Evolutionary conservation across 2,888 invertebrate genomes (phyloP), one percentile per base, ranked within the genome.

Genomic region (Philaethria dido): DNA sequence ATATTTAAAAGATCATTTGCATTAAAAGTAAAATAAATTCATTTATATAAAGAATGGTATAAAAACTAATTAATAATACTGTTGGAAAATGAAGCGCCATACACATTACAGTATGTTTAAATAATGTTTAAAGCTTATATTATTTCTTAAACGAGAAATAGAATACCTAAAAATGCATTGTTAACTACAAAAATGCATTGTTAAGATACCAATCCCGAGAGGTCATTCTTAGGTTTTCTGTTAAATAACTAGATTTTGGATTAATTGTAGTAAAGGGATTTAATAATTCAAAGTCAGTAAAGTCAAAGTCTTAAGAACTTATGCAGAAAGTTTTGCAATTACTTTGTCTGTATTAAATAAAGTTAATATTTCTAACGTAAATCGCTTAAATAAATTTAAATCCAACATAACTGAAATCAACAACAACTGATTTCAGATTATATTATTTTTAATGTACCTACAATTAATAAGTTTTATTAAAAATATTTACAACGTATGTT

Each of bases 161-260:
- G 52, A 52, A 29, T 52, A 33, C 52, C 29, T 16, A 52, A 4
- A 18, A 52, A 11, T 52, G 29, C 3, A 52, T 1, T 52, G 29
- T 29, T 50, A 25, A n/a, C 52, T 13, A 16, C 2, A 1, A 11
- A 13, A 13, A 13, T 39, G 16, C n/a, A 8, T 4, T n/a, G 29
- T n/a, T n/a, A 50, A 50, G 50, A 50, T 29, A 29, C 29, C 16
- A 52, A 18, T 29, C 29, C 11, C 52, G 4, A 29, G 29, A 52
- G 52, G 13, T 52, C n/a, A 29, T 29, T 52, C 16, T 33, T 33
- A 52, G 13, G 18, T 52, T 33, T 52, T 50, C 29, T 50, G 25
- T 50, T 29, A n/a, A 1, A 11, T 13, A 11, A 4, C 16, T 33
- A 16, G 5, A 52, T 29, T 52, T n/a, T n/a, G n/a, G n/a, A 29